These are phyloP conservation scores for Zele albiditarsus DNA, from an alignment of 2,888 invertebrate genomes.

Conservation along the genomic window DNA sequence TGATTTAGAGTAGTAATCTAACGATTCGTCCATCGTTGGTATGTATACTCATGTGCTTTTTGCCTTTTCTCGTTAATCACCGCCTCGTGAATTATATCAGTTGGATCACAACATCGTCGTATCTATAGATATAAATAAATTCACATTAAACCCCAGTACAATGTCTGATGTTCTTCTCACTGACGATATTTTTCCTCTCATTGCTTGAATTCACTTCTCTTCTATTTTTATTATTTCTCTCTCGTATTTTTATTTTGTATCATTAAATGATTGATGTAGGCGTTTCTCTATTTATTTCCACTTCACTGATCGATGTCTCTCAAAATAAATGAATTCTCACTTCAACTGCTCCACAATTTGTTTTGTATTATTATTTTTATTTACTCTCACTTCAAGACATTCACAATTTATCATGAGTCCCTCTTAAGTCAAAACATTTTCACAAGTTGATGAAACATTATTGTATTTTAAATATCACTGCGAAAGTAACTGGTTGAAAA, in stretches of 20 bases:
- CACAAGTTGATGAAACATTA: neutral
- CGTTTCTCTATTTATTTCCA: neutral
- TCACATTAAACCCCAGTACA: neutral
- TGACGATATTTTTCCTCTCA: neutral
- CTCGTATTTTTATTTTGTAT: neutral
- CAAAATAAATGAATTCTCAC: neutral
- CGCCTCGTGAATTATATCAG: conserved; percentile 24
- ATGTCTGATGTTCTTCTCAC: neutral
- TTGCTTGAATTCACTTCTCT: neutral
- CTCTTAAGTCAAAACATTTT: neutral
- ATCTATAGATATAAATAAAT: neutral
- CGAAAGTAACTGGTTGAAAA: neutral
- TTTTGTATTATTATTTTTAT: conserved; percentile 1
- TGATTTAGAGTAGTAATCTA: conserved; percentile 28
- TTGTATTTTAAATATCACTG: neutral
- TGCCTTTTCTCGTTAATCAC: conserved; percentile 22
- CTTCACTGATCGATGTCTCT: neutral
- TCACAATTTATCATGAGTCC: conserved; percentile 16
- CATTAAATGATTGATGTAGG: neutral
- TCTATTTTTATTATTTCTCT: neutral
- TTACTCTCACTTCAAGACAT: neutral
- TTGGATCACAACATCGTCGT: neutral
- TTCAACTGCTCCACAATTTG: neutral
- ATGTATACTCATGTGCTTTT: conserved; percentile 5
- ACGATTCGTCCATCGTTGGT: neutral